Evolutionary conservation across 1,140 invertebrate genomes (phyloP).

Genomic region (Augochlora pura): DNA sequence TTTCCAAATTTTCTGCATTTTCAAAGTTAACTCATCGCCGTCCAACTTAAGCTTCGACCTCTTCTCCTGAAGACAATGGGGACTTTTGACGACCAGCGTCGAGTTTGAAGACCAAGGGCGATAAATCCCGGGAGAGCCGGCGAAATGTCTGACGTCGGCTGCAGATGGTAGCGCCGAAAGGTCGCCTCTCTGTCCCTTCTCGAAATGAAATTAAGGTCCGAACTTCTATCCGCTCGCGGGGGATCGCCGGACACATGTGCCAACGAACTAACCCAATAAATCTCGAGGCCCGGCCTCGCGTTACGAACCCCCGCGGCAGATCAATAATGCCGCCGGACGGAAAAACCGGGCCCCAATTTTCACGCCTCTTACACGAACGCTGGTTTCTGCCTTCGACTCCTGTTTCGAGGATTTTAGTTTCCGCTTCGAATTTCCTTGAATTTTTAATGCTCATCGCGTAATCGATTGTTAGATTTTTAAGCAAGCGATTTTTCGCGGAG

Average conservation of each 20-base stretch:
- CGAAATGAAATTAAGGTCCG: conserved; percentile 33
- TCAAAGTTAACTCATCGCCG: no score
- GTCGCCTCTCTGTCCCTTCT: background rate
- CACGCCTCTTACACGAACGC: background rate
- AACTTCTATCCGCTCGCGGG: background rate
- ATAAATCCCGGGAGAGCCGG: background rate
- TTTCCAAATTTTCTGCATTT: no score
- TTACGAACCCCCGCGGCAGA: conserved; percentile 35
- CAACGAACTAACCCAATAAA: conserved; percentile 40
- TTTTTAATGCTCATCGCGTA: no score
- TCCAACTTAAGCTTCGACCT: no score
- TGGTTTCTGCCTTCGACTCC: no score
- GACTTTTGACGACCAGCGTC: no score
- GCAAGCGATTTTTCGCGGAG: no score
- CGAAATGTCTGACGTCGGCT: background rate
- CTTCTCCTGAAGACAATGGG: no score
- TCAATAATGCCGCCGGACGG: conserved; percentile 22
- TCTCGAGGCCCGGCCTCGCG: conserved; percentile 35
- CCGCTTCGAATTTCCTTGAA: no score
- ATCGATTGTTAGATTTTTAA: no score
- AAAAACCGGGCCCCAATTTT: conserved; percentile 17
- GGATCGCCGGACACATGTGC: conserved; percentile 27
- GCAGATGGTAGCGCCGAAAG: background rate
- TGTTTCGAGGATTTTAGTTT: background rate
- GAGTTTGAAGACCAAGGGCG: background rate